Percentiles rank a stretch among this genome's conserved stretches.
Evolutionary conservation across 2,797 vertebrate species (phyloP).

Genomic region (Acanthurus leucopareius): DNA sequence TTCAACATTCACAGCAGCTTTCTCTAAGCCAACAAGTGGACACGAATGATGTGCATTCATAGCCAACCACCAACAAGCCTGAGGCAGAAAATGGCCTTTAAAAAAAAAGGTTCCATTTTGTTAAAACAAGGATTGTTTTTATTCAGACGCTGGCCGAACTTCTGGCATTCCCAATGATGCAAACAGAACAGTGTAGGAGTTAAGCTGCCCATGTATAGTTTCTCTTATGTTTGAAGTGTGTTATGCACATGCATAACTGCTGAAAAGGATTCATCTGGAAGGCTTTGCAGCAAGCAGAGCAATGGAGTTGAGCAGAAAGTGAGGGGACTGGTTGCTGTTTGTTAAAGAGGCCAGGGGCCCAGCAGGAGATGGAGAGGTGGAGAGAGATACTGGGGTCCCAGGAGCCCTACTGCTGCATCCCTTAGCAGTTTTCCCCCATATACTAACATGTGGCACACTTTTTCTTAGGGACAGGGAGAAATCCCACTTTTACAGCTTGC

Average conservation of each 20-base stretch:
- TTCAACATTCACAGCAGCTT: constrained; percentile 49
- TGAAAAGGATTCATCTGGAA: constrained; percentile 53
- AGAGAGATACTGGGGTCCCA: constrained; percentile 52
- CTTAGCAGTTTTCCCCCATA: constrained; percentile 73
- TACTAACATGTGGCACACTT: constrained; percentile 58
- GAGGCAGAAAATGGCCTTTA: constrained; percentile 69
- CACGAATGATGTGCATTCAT: constrained; percentile 71
- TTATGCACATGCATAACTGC: constrained; percentile 57
- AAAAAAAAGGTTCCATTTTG: constrained; percentile 51
- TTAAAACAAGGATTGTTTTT: constrained; percentile 63
- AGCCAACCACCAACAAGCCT: constrained; percentile 61
- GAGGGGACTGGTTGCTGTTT: constrained; percentile 58
- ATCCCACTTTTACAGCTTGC: constrained; percentile 42
- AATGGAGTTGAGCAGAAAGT: constrained; percentile 34
- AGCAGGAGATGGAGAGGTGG: constrained; percentile 49
- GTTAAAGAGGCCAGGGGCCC: constrained; percentile 65
- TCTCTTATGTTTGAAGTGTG: constrained; percentile 34
- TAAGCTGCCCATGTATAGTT: constrained; percentile 51
- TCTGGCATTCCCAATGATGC: constrained; percentile 64
- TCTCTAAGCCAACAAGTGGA: constrained; percentile 61
- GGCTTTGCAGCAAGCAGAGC: constrained; percentile 37
- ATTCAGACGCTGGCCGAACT: constrained; percentile 57
- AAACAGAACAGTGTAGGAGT: constrained; percentile 53
- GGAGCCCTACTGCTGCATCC: constrained; percentile 59
- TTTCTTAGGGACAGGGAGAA: constrained; percentile 48